Percentiles rank a stretch among this genome's conserved stretches.
Evolutionary conservation across 2,888 invertebrate genomes (phyloP).

Genomic region (Halocaridina rubra): DNA sequence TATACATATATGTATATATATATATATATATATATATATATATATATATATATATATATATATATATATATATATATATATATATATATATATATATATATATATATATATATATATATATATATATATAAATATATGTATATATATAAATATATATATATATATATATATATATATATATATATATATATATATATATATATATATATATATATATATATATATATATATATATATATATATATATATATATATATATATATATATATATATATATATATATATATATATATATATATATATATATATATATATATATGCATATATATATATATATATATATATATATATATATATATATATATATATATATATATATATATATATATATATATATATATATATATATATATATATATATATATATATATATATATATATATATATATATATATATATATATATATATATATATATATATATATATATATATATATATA

Average conservation of each 20-base stretch:
- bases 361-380: neutral
- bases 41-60: neutral
- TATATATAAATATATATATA: neutral
- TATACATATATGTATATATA: neutral
- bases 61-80: neutral
- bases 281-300: neutral
- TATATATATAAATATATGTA: neutral
- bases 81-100: neutral
- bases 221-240: neutral
- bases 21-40: neutral
- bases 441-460: neutral
- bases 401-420: neutral
- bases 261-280: neutral
- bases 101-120: neutral
- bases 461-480: neutral
- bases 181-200: neutral
- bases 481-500: neutral
- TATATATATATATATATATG: neutral
- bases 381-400: neutral
- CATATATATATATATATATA: neutral
- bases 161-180: neutral
- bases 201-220: neutral
- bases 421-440: neutral
- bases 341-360: neutral
- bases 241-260: neutral